Conservation (phyloP, 2,888 invertebrate species). For the Philonicus albiceps region DNA sequence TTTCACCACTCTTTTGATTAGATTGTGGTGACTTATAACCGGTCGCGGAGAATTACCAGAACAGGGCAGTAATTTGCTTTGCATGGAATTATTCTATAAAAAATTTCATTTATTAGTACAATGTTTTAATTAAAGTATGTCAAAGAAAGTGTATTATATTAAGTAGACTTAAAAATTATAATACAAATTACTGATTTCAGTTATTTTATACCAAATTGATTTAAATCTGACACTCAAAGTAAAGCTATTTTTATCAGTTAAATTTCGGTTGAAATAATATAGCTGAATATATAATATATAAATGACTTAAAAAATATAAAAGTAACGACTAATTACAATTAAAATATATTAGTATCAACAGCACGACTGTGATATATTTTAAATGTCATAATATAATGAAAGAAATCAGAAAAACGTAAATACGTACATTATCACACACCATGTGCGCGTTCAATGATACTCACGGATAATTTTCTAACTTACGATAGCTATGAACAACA, state of each 20-base stretch:
- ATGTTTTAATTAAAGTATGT: neutral
- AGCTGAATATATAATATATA: slow-evolving; percentile 20
- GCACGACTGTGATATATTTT: slow-evolving; percentile 54
- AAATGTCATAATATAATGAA: slow-evolving; percentile 44
- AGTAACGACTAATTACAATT: slow-evolving; percentile 49
- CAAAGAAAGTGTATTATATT: neutral
- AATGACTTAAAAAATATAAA: slow-evolving; percentile 38
- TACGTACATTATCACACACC: neutral
- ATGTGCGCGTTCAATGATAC: slow-evolving; percentile 10
- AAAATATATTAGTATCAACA: slow-evolving; percentile 50
- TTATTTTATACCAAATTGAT: neutral
- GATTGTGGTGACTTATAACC: no score
- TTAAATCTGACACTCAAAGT: neutral
- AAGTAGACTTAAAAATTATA: neutral
- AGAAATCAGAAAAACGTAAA: neutral
- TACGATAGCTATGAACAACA: neutral
- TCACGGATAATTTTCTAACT: neutral
- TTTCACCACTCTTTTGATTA: no score
- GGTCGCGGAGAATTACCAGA: no score
- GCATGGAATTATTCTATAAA: neutral
- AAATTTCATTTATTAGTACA: neutral
- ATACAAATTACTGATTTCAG: neutral
- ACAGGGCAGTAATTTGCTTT: slow-evolving; percentile 28
- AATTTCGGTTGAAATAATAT: neutral
- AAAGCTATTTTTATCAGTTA: neutral